Evolutionary conservation across 2,888 invertebrate genomes (phyloP).

Genomic region (Lacanobia oleracea): DNA sequence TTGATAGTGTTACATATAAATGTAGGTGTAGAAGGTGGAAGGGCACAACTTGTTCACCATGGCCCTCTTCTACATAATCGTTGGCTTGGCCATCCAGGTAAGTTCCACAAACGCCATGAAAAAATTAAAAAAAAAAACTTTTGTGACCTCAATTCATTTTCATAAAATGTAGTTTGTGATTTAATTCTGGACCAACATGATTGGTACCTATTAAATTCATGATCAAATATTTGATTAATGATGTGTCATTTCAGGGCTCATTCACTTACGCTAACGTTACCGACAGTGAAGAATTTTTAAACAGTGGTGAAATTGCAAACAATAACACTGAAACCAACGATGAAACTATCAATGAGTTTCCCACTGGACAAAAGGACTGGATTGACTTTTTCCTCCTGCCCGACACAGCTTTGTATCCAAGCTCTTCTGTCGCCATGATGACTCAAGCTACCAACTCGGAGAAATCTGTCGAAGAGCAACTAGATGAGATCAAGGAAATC

Average conservation of each 20-base stretch:
- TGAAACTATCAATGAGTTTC: constrained; percentile 69
- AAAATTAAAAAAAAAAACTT: not conserved
- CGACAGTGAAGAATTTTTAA: constrained; percentile 62
- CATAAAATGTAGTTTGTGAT: not conserved
- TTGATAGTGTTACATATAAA: constrained; percentile 79
- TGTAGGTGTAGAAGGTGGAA: constrained; percentile 58
- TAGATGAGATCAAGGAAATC: constrained; percentile 82
- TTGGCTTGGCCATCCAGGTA: constrained; percentile 84
- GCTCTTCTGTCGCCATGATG: constrained; percentile 81
- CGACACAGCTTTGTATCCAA: constrained; percentile 70
- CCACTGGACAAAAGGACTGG: constrained; percentile 75
- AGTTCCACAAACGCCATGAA: constrained; percentile 39
- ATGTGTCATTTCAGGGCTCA: constrained; percentile 72
- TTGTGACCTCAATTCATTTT: not conserved
- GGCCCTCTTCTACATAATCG: constrained; percentile 78
- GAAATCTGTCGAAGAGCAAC: constrained; percentile 82
- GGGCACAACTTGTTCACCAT: constrained; percentile 74
- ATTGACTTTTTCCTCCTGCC: constrained; percentile 76
- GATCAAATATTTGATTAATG: not conserved
- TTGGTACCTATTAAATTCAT: not conserved
- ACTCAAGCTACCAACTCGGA: constrained; percentile 77
- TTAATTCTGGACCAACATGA: not conserved
- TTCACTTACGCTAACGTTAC: constrained; percentile 70
- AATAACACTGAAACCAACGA: constrained; percentile 66
- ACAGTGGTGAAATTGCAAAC: constrained; percentile 62